These are phyloP conservation scores for Meiosimyza decipiens DNA, from an alignment of 2,888 invertebrate genomes.

Conservation along the genomic window DNA sequence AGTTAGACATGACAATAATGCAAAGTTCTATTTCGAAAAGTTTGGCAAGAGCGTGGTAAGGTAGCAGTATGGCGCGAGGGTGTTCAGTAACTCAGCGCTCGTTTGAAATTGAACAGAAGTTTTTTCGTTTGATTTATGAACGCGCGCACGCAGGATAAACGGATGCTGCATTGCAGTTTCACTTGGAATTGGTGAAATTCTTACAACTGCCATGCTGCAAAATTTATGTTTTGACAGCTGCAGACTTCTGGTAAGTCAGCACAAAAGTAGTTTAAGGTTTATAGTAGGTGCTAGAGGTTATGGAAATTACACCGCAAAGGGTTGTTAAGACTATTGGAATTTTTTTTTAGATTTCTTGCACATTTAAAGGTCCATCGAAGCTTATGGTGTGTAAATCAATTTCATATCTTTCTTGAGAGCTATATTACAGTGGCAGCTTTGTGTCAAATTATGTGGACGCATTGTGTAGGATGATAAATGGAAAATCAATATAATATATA, in stretches of 20 bases:
- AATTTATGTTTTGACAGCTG: constrained; percentile 32
- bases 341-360: background rate
- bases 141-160: background rate
- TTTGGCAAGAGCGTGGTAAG: background rate
- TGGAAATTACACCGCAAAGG: no score
- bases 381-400: background rate
- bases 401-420: no score
- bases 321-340: no score
- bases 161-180: background rate
- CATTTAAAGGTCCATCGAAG: background rate
- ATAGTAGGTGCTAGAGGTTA: background rate
- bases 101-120: background rate
- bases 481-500: no score
- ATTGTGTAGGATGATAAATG: no score
- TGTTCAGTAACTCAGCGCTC: constrained; percentile 2
- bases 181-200: background rate
- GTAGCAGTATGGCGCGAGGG: background rate
- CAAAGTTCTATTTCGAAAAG: background rate
- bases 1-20: constrained; percentile 35
- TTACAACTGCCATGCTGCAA: background rate
- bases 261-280: background rate
- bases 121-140: constrained; percentile 6
- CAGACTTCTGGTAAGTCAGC: background rate
- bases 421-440: no score
- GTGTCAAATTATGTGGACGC: no score